Percentiles rank a stretch among this genome's conserved stretches.
phyloP scores from a whole-genome alignment of 1,140 invertebrate species.

The Aphaenogaster floridana region DNA sequence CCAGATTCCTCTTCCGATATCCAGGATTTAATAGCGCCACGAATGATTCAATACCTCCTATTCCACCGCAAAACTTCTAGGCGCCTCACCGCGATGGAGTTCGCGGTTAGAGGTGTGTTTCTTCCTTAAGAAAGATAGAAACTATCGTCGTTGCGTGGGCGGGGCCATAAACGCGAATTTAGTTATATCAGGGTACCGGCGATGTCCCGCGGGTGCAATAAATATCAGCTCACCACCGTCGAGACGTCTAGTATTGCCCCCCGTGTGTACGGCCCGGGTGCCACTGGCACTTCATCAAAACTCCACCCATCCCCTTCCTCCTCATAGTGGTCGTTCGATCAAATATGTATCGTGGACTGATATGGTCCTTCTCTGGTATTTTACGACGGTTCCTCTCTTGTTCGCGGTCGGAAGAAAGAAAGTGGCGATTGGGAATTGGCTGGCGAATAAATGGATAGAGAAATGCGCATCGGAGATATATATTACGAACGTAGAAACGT shows the following conservation, averaged over 20 bases:
- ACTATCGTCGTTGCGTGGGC: slow-evolving; percentile 45
- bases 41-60: slow-evolving; percentile 64
- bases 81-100: background rate
- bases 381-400: slow-evolving; percentile 64
- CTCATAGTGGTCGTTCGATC: slow-evolving; percentile 64
- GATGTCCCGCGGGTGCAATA: slow-evolving; percentile 79
- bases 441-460: slow-evolving; percentile 4
- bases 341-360: slow-evolving; percentile 76
- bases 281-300: slow-evolving; percentile 71
- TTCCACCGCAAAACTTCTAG: slow-evolving; percentile 11
- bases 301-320: background rate
- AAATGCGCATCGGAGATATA: slow-evolving; percentile 10
- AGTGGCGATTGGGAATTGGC: slow-evolving; percentile 50
- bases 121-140: slow-evolving; percentile 63
- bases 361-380: slow-evolving; percentile 51
- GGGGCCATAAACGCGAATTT: slow-evolving; percentile 82
- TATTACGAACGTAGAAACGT: background rate
- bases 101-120: slow-evolving; percentile 20
- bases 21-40: slow-evolving; percentile 66
- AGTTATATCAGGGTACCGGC: slow-evolving; percentile 79
- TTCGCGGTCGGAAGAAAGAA: slow-evolving; percentile 47
- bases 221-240: slow-evolving; percentile 78
- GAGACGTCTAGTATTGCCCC: slow-evolving; percentile 78
- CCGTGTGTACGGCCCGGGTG: slow-evolving; percentile 53
- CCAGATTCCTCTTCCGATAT: slow-evolving; percentile 44